Evolutionary conservation across 2,113 vertebrate genomes (phyloP).

Genomic region (Perccottus glenii): DNA sequence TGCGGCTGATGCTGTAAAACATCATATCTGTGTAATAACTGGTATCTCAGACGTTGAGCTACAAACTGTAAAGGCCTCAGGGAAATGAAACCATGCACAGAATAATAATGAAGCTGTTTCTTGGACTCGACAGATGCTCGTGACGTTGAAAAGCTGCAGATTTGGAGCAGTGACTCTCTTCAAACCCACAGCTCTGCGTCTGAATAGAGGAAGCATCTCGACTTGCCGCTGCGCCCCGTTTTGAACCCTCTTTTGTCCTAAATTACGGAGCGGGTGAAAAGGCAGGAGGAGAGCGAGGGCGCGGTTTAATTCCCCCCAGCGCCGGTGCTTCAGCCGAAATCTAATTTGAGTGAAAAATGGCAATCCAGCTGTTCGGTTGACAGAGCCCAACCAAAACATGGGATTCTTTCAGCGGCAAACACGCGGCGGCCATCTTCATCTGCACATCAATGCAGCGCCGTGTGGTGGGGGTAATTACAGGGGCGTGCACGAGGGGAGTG

Average conservation of each 20-base stretch:
- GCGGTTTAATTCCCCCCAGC: slow-evolving; percentile 71
- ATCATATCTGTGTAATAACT: no score
- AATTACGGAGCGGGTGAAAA: slow-evolving; percentile 62
- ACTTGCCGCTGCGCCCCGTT: slow-evolving; percentile 53
- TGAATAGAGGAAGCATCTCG: slow-evolving; percentile 34
- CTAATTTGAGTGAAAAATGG: slow-evolving; percentile 79
- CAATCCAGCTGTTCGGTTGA: slow-evolving; percentile 77
- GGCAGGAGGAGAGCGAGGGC: slow-evolving; percentile 57
- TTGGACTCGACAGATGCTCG: no score
- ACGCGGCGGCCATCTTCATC: slow-evolving; percentile 71
- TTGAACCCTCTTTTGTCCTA: slow-evolving; percentile 58
- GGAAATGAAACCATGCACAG: no score
- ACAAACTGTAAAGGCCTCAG: no score
- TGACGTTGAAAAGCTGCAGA: no score
- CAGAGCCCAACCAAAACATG: slow-evolving; percentile 73
- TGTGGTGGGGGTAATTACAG: slow-evolving; percentile 69
- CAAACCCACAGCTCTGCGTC: no score
- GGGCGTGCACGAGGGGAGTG: not conserved
- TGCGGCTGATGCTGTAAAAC: no score
- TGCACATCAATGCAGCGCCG: slow-evolving; percentile 75
- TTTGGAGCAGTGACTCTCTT: no score
- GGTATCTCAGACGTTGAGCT: no score
- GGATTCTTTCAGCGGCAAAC: slow-evolving; percentile 71
- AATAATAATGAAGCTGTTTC: no score
- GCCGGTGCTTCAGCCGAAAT: slow-evolving; percentile 74